phyloP scores from a whole-genome alignment of 2,797 vertebrate species.

The Myoxocephalus aenaeus region DNA sequence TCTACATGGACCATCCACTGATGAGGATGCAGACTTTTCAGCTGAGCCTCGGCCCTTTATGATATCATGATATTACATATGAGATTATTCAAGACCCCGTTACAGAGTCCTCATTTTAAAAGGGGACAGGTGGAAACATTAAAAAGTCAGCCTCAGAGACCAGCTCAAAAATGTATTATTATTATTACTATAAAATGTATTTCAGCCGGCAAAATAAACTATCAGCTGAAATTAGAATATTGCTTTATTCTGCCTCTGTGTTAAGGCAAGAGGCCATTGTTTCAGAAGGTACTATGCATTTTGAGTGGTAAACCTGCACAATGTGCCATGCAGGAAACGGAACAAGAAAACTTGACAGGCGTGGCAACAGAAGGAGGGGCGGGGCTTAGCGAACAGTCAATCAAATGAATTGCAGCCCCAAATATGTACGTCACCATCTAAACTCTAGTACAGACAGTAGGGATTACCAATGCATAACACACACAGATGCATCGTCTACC shows the following conservation, averaged over 20 bases:
- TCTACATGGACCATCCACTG: not conserved
- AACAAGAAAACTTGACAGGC: not conserved
- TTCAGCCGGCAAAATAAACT: not conserved
- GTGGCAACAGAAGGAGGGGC: not conserved
- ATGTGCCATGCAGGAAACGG: not conserved
- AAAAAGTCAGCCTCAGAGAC: not conserved
- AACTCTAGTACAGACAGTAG: not conserved
- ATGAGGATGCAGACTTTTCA: not conserved
- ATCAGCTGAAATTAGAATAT: not conserved
- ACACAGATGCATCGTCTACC: constrained; percentile 78
- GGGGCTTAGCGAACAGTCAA: not conserved
- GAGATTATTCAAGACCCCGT: not conserved
- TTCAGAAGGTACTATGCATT: not conserved
- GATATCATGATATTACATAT: not conserved
- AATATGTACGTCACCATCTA: not conserved
- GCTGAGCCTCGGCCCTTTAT: not conserved
- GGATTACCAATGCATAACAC: no score
- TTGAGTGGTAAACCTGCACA: not conserved
- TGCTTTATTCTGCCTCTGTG: not conserved
- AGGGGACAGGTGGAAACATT: no score
- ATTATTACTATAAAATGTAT: no score
- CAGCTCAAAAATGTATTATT: no score
- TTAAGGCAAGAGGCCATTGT: not conserved
- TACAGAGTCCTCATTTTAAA: not conserved
- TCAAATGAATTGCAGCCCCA: not conserved